Evolutionary conservation across 1,140 invertebrate species (phyloP).

Genomic region (Episyrphus balteatus): DNA sequence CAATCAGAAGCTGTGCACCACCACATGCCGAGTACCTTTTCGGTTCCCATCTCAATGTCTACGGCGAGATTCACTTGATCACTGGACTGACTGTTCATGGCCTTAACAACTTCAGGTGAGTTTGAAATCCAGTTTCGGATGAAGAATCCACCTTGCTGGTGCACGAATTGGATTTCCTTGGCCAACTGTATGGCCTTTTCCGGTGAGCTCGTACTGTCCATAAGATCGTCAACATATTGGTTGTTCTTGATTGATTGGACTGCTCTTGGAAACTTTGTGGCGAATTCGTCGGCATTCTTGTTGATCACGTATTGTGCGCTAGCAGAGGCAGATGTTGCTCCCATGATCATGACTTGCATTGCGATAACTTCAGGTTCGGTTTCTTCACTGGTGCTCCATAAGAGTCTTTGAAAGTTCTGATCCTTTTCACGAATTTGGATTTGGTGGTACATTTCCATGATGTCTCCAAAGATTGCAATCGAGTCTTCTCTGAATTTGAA

Average conservation of each 20-base stretch:
- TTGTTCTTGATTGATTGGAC: conserved; percentile 15
- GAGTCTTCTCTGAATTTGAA: conserved; percentile 20
- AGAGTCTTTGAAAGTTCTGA: conserved; percentile 18
- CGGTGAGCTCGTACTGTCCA: conserved; percentile 21
- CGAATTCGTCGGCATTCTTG: conserved; percentile 15
- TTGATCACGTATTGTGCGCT: conserved; percentile 18
- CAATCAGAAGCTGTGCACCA: conserved; percentile 3
- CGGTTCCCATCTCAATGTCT: conserved; percentile 1
- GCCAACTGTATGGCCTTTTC: conserved; percentile 10
- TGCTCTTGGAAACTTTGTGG: conserved; percentile 10
- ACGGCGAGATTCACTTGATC: not conserved
- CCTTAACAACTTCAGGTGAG: conserved; percentile 3
- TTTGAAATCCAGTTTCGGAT: conserved; percentile 11
- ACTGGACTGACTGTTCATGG: not conserved
- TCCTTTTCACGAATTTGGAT: conserved; percentile 20
- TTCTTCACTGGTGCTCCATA: conserved; percentile 16
- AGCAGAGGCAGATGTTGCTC: conserved; percentile 19
- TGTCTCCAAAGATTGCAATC: conserved; percentile 20
- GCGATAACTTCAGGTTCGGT: conserved; percentile 9
- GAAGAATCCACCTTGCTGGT: conserved; percentile 5
- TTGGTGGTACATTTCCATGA: conserved; percentile 34
- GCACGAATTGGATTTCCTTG: conserved; percentile 10
- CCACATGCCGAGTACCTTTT: conserved; percentile 8
- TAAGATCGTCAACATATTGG: conserved; percentile 34
- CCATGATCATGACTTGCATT: conserved; percentile 29